Evolutionary conservation across 2,113 vertebrate genomes (phyloP), one percentile per base, ranked within the genome.

Genomic region (Tyto alba): DNA sequence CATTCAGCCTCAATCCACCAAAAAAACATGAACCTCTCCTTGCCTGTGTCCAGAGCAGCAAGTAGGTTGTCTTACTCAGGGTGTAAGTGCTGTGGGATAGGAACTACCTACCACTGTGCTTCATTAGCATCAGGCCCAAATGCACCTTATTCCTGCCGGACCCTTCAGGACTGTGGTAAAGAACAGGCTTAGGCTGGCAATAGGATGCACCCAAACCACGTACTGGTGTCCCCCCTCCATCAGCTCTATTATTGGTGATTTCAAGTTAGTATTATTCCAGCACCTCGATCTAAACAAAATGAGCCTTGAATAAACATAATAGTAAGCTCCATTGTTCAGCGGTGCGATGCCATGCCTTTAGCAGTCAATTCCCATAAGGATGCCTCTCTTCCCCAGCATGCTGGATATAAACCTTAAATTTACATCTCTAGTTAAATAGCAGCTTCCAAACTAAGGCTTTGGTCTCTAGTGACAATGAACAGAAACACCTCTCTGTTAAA

Each of bases 361-460:
- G 83, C 83, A 92, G 60, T 52, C 95, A 10, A 0, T 29, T 88
- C 88, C 82, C 96, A 22, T 20, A 26, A 30, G 75, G 63, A 92
- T 53, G 14, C 40, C 43, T 68, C 57, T 52, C 67, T 57, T 88
- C 53, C 85, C 38, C 55, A 78, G 64, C 53, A 15, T 21, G 67
- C 59, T 73, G 79, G 82, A 53, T 85, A 62, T 36, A 93, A 95
- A 83, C 79, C 88, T 88, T 38, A 32, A n/a, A 94, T 94, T 95
- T 95, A 86, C 85, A 83, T 76, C 83, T 83, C 72, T 29, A 22
- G 85, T 83, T 93, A 90, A 94, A 93, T 2, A 92, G 82, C 85
- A 80, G 88, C 75, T 88, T 94, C 75, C 71, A 17, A 60, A 48
- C 47, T 18, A 52, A 88, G 71, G 32, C 57, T 85, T 76, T 82